Percentiles rank a stretch among this genome's conserved stretches.
Evolutionary conservation across 1,140 invertebrate species (phyloP).

Genomic region (Dermatophagoides farinae): DNA sequence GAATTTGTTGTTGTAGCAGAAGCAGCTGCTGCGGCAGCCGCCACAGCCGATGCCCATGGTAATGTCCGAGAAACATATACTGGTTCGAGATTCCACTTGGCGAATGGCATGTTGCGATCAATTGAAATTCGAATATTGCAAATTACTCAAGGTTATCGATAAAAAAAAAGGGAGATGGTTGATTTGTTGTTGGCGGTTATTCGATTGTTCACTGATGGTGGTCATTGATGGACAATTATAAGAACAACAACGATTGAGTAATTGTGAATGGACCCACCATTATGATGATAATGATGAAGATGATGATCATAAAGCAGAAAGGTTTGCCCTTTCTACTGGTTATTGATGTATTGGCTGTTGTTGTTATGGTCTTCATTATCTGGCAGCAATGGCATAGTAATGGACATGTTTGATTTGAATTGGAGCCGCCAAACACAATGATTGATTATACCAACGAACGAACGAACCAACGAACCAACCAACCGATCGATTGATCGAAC

Average conservation of each 20-base stretch:
- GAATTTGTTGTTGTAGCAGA: background rate
- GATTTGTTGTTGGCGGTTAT: background rate
- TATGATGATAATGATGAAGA: too few species aligned
- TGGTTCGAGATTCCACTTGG: constrained; percentile 9
- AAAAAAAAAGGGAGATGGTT: too few species aligned
- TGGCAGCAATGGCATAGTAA: too few species aligned
- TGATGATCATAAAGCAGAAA: too few species aligned
- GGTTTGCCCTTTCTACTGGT: too few species aligned
- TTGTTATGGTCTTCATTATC: too few species aligned
- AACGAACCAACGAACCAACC: too few species aligned
- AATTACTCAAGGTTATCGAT: background rate
- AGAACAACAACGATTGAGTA: background rate
- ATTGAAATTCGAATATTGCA: background rate
- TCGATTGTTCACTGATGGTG: background rate
- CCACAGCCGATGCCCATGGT: background rate
- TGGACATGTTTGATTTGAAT: too few species aligned
- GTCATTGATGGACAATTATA: background rate
- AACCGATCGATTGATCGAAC: too few species aligned
- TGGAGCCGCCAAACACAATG: too few species aligned
- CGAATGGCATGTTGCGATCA: constrained; percentile 7
- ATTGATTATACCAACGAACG: too few species aligned
- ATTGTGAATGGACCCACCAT: background rate
- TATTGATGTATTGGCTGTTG: too few species aligned
- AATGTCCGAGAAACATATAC: constrained; percentile 2
- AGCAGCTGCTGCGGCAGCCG: background rate